Percentiles rank a stretch among this genome's conserved stretches.
These are phyloP conservation scores for Embidobia sp. DNA, from an alignment of 2,888 invertebrate genomes.

Conservation along the genomic window DNA sequence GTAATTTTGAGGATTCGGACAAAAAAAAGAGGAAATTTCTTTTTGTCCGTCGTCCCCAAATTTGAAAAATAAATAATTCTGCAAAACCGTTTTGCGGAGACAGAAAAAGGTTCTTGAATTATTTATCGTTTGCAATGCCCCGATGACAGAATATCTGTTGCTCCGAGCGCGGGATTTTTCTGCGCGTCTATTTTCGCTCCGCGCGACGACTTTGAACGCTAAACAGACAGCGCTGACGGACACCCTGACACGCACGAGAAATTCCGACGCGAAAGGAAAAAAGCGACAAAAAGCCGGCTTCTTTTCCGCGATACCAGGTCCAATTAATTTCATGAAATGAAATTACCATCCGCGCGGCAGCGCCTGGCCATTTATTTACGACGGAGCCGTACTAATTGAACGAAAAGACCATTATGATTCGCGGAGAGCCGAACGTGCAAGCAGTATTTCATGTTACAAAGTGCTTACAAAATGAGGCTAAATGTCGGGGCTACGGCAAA, in stretches of 20 bases:
- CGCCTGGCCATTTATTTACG: conserved; percentile 55
- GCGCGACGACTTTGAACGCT: conserved; percentile 25
- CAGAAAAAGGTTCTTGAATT: too few species aligned
- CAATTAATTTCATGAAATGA: conserved; percentile 60
- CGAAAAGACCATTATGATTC: conserved; percentile 56
- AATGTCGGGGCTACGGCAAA: conserved; percentile 28
- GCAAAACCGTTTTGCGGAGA: too few species aligned
- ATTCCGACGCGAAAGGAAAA: conserved; percentile 27
- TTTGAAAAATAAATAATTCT: too few species aligned
- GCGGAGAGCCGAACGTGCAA: conserved; percentile 50
- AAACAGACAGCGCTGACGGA: conserved; percentile 43
- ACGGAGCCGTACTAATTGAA: conserved; percentile 55
- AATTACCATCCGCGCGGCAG: conserved; percentile 55
- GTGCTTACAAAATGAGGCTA: conserved; percentile 64
- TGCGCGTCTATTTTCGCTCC: conserved; percentile 54
- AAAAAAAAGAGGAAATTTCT: too few species aligned
- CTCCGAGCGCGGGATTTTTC: conserved; percentile 45
- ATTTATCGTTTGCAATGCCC: too few species aligned
- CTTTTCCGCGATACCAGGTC: conserved; percentile 44
- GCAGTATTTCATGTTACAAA: conserved; percentile 57
- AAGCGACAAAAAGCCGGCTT: conserved; percentile 36
- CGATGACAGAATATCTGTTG: too few species aligned
- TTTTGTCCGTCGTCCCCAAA: too few species aligned
- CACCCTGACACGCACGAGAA: conserved; percentile 48
- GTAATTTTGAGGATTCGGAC: too few species aligned